Evolutionary conservation across 1,140 invertebrate species (phyloP).

Genomic region (Scaptomyza graminum): DNA sequence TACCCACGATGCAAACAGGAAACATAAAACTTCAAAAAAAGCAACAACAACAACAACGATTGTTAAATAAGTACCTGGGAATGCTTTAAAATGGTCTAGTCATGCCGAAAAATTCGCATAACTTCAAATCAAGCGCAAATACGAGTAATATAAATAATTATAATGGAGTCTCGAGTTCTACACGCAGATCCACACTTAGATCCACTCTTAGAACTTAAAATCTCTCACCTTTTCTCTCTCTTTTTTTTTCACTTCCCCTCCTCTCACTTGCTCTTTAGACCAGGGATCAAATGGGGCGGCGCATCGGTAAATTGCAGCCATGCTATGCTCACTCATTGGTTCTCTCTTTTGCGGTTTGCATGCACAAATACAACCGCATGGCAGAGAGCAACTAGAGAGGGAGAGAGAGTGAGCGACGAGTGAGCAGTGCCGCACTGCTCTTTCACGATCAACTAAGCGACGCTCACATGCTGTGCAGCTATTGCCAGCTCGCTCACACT

Average conservation of each 20-base stretch:
- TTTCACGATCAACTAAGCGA: background rate
- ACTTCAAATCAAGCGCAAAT: constrained; percentile 66
- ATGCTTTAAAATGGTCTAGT: constrained; percentile 22
- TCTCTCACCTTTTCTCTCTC: background rate
- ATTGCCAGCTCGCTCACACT: constrained; percentile 42
- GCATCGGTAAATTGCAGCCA: constrained; percentile 70
- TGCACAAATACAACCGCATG: background rate
- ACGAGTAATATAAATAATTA: constrained; percentile 57
- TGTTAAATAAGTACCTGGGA: constrained; percentile 22
- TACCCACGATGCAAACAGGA: constrained; percentile 14
- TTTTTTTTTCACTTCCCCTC: background rate
- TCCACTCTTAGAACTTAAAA: constrained; percentile 36
- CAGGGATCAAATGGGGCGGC: constrained; percentile 49
- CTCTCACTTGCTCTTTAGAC: background rate
- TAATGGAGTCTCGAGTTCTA: constrained; percentile 25
- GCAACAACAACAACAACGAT: constrained; percentile 4
- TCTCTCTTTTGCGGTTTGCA: constrained; percentile 23
- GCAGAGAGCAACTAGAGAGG: constrained; percentile 17
- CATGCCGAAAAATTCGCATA: constrained; percentile 49
- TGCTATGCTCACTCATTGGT: constrained; percentile 58
- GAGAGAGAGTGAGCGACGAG: background rate
- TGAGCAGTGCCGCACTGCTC: constrained; percentile 15
- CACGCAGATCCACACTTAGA: constrained; percentile 9
- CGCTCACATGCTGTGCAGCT: constrained; percentile 6
- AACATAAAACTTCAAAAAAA: constrained; percentile 19